Conservation (phyloP, 2,888 invertebrate genomes). For the Aphodius sticticus region DNA sequence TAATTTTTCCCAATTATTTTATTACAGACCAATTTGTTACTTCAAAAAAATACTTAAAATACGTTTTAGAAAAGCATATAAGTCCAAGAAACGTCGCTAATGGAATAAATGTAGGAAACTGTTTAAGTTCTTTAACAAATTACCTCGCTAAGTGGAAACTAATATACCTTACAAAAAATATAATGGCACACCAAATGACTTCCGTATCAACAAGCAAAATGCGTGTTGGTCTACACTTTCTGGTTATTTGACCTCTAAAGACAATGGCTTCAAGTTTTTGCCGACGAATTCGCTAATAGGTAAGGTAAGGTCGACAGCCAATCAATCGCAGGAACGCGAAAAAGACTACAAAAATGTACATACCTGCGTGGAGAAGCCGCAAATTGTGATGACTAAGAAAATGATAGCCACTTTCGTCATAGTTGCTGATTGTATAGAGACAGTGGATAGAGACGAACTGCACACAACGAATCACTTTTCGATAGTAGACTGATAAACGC, state of each 20-base stretch:
- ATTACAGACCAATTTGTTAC: too few relatives aligned
- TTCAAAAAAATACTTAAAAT: neutral
- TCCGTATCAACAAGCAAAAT: neutral
- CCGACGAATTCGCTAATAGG: neutral
- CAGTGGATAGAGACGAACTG: neutral
- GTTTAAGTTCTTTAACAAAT: neutral
- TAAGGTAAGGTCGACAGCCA: neutral
- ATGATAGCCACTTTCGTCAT: neutral
- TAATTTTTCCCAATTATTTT: too few relatives aligned
- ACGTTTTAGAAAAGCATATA: too few relatives aligned
- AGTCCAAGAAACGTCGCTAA: neutral
- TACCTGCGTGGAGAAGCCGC: slow-evolving; percentile 28
- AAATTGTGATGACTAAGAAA: slow-evolving; percentile 18
- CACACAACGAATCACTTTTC: neutral
- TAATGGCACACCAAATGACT: neutral
- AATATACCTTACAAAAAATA: neutral
- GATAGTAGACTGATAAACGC: neutral
- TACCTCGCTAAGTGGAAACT: neutral
- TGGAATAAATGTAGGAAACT: neutral
- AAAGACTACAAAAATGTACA: neutral
- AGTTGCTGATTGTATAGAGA: neutral
- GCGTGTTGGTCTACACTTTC: too few relatives aligned
- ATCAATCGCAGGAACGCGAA: neutral
- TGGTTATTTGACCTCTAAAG: neutral
- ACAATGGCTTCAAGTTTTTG: neutral